Evolutionary conservation across 2,888 invertebrate genomes (phyloP).

Genomic region (Stenolophus ochropezus): DNA sequence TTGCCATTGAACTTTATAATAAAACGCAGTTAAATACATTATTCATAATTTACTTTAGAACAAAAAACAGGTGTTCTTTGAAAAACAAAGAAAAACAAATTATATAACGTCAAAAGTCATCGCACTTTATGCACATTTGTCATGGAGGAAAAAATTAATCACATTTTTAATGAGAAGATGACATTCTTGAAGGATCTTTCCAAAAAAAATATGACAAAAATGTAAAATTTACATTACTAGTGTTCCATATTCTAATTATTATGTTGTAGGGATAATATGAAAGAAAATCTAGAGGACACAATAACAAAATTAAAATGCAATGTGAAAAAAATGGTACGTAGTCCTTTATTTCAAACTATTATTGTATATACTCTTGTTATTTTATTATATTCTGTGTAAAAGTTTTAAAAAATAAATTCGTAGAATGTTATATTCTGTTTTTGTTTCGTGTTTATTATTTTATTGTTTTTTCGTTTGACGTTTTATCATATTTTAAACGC

Average conservation of each 20-base stretch:
- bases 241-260: neutral
- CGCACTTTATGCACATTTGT: slow-evolving; percentile 12
- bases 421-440: neutral
- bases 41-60: neutral
- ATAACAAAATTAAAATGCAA: neutral
- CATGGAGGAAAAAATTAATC: slow-evolving; percentile 33
- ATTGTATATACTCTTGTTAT: neutral
- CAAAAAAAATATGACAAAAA: neutral
- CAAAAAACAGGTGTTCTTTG: neutral
- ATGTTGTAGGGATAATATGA: slow-evolving; percentile 1
- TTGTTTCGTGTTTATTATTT: neutral
- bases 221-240: neutral
- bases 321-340: neutral
- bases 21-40: neutral
- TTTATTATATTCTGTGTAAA: neutral
- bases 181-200: neutral
- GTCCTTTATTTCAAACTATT: neutral
- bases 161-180: slow-evolving; percentile 10
- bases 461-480: neutral
- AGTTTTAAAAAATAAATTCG: neutral
- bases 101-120: slow-evolving; percentile 22
- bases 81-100: neutral
- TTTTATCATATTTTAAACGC: neutral
- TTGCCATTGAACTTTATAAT: slow-evolving; percentile 3
- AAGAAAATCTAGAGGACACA: neutral